These are phyloP conservation scores for Coregonus ussuriensis DNA, from an alignment of 2,797 vertebrate species.

Conservation along the genomic window DNA sequence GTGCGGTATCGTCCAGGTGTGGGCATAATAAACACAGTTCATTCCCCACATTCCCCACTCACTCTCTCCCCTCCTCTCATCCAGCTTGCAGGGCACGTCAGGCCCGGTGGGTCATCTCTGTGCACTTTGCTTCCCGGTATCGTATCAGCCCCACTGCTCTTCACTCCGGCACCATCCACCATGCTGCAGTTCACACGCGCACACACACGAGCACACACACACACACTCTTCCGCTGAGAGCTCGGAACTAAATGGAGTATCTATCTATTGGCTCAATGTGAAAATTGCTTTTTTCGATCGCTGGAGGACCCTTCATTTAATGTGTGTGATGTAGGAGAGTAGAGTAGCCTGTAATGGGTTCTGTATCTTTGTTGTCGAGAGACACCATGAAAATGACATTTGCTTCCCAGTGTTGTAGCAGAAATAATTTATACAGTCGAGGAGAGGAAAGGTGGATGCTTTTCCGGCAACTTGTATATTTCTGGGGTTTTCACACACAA, in stretches of 20 bases:
- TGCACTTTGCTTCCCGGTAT: conserved; percentile 53
- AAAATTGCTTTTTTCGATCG: conserved; percentile 79
- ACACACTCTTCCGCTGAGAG: conserved; percentile 63
- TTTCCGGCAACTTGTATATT: conserved; percentile 49
- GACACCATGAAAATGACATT: conserved; percentile 73
- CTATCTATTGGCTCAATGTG: conserved; percentile 78
- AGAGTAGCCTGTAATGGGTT: conserved; percentile 68
- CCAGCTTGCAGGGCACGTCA: conserved; percentile 1
- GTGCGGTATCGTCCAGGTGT: no score
- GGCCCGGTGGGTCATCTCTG: conserved; percentile 72
- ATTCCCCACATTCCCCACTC: no score
- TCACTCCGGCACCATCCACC: conserved; percentile 44
- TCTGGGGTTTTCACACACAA: background rate
- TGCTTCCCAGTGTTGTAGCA: conserved; percentile 50
- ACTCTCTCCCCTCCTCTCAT: no score
- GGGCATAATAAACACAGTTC: no score
- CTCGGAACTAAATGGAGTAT: conserved; percentile 76
- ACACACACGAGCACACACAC: background rate
- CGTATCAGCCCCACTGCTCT: conserved; percentile 26
- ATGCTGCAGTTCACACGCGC: background rate
- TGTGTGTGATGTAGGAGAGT: conserved; percentile 65
- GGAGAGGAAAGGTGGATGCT: conserved; percentile 52
- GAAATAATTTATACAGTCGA: conserved; percentile 65
- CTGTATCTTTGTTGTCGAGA: conserved; percentile 70
- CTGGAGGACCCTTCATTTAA: conserved; percentile 76